Percentiles rank a stretch among this genome's conserved stretches.
phyloP scores from a whole-genome alignment of 2,797 vertebrate species.

The Lerista edwardsae region DNA sequence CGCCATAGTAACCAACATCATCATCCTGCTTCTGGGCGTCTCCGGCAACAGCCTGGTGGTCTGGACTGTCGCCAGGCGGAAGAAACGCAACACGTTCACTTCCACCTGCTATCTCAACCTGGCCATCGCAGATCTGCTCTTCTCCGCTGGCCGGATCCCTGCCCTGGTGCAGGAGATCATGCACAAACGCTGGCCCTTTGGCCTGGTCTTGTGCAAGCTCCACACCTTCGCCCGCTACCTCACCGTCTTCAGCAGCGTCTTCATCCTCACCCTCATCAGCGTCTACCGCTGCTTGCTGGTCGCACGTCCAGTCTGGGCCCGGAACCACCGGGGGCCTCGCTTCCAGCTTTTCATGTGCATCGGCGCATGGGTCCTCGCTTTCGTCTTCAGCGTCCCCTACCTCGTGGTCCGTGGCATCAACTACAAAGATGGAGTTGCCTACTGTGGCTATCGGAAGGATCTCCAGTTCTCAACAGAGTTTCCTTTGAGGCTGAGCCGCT shows the following conservation, averaged over 20 bases:
- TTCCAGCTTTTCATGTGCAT: conserved; percentile 15
- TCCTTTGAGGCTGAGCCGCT: conserved; percentile 34
- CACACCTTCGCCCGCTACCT: conserved; percentile 35
- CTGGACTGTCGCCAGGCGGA: background rate
- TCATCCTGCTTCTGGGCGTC: conserved; percentile 22
- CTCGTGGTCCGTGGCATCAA: conserved; percentile 12
- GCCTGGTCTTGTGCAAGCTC: conserved; percentile 54
- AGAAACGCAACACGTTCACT: conserved; percentile 39
- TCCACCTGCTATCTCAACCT: conserved; percentile 61
- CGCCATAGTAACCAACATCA: conserved; percentile 18
- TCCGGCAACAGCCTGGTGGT: conserved; percentile 21
- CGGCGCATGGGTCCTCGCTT: conserved; percentile 59
- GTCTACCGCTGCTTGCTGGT: conserved; percentile 61
- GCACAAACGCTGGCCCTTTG: conserved; percentile 54
- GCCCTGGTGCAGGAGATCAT: conserved; percentile 20
- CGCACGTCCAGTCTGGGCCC: conserved; percentile 57
- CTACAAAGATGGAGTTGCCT: background rate
- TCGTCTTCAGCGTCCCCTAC: conserved; percentile 42
- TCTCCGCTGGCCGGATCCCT: conserved; percentile 50
- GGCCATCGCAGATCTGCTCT: conserved; percentile 62
- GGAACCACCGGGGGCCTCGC: conserved; percentile 47
- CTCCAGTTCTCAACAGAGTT: background rate
- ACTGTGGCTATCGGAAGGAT: conserved; percentile 7
- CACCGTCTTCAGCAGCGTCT: conserved; percentile 59
- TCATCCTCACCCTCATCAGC: conserved; percentile 57